Conservation (phyloP, 35 echinoderm and acorn worm genomes). For the Ptychodera flava region DNA sequence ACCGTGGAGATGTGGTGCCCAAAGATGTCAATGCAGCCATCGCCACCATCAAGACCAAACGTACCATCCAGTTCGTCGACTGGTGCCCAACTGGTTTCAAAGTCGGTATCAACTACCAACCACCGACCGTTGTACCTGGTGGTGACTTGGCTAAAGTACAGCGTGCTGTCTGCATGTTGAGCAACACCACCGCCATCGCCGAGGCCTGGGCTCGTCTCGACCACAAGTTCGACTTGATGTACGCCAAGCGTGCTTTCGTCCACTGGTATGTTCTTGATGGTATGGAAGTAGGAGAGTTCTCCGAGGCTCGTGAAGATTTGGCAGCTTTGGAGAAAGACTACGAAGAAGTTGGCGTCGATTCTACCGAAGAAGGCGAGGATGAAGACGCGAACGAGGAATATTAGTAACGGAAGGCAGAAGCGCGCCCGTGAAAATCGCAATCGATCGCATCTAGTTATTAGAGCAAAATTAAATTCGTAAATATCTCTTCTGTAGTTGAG, state of each 20-base stretch:
- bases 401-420: too few species aligned
- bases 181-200: slow-evolving; percentile 56
- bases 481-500: too few species aligned
- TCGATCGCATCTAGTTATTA: too few species aligned
- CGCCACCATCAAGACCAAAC: slow-evolving; percentile 69
- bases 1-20: slow-evolving; percentile 63
- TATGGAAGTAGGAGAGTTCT: slow-evolving; percentile 76
- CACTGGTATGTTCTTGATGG: slow-evolving; percentile 79
- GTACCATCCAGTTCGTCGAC: slow-evolving; percentile 68
- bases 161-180: slow-evolving; percentile 50
- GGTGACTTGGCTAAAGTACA: slow-evolving; percentile 59
- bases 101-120: slow-evolving; percentile 60
- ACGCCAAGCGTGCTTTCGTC: slow-evolving; percentile 74
- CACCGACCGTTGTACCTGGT: slow-evolving; percentile 52
- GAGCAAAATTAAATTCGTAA: too few species aligned
- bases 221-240: slow-evolving; percentile 82
- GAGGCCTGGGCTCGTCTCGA: slow-evolving; percentile 71
- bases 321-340: slow-evolving; percentile 79
- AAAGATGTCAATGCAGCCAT: slow-evolving; percentile 76
- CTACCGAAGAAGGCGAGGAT: slow-evolving; percentile 20
- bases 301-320: slow-evolving; percentile 74
- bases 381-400: slow-evolving; percentile 43
- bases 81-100: slow-evolving; percentile 65
- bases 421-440: too few species aligned
- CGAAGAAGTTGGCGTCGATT: slow-evolving; percentile 62